phyloP scores from a whole-genome alignment of 2,888 invertebrate species.

The Eledona agricola region DNA sequence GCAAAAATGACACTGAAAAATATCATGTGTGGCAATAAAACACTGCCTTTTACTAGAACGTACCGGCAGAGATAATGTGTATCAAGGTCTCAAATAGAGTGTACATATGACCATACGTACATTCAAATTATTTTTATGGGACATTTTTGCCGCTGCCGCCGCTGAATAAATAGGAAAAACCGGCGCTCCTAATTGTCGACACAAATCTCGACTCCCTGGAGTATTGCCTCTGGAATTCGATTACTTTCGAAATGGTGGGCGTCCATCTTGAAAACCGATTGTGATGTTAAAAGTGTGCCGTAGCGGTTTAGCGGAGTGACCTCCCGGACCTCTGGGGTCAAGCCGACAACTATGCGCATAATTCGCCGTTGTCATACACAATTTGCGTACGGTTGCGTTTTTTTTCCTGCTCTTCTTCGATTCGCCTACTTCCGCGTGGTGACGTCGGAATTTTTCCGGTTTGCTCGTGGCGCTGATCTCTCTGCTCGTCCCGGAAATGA shows the following conservation, averaged over 20 bases:
- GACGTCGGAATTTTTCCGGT: slow-evolving; percentile 1
- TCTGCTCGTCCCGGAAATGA: slow-evolving; percentile 15
- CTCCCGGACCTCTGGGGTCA: slow-evolving; percentile 40
- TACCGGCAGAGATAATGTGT: slow-evolving; percentile 43
- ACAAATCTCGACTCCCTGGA: too few species aligned
- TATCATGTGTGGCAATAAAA: slow-evolving; percentile 54
- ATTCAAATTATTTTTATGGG: slow-evolving; percentile 56
- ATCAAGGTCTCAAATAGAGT: slow-evolving; percentile 48
- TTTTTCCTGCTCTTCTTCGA: too few species aligned
- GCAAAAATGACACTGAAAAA: slow-evolving; percentile 54
- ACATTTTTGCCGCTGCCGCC: slow-evolving; percentile 43
- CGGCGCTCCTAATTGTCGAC: too few species aligned
- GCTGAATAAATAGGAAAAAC: slow-evolving; percentile 36
- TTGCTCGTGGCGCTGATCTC: slow-evolving; percentile 1
- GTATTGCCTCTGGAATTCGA: too few species aligned
- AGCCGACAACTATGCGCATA: slow-evolving; percentile 41
- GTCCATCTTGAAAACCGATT: slow-evolving; percentile 32
- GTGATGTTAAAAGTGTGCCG: slow-evolving; percentile 43
- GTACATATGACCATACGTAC: slow-evolving; percentile 53
- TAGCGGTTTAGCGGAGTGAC: slow-evolving; percentile 40
- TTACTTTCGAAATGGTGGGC: slow-evolving; percentile 25
- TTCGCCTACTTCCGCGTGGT: slow-evolving; percentile 23
- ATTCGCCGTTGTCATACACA: slow-evolving; percentile 38
- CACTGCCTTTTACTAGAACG: slow-evolving; percentile 51
- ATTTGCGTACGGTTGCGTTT: slow-evolving; percentile 29